phyloP scores from a whole-genome alignment of 2,797 vertebrate genomes.

The Lithobates pipiens region DNA sequence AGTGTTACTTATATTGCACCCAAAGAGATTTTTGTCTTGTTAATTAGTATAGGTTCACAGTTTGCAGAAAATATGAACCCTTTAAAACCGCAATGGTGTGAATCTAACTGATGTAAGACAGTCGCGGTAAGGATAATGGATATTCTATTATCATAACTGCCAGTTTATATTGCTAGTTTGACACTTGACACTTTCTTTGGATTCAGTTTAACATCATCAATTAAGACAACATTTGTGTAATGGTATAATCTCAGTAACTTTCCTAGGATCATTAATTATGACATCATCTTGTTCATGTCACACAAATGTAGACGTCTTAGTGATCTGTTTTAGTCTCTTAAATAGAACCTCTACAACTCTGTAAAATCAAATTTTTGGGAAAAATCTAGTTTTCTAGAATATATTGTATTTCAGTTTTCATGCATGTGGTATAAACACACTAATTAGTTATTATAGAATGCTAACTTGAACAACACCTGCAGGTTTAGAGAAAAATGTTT shows the following conservation, averaged over 20 bases:
- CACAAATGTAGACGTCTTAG: not conserved
- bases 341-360: not conserved
- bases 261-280: slow-evolving; percentile 53
- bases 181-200: slow-evolving; percentile 60
- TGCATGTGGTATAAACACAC: not conserved
- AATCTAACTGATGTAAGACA: slow-evolving; percentile 57
- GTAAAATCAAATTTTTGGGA: not conserved
- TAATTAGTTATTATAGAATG: too few species aligned
- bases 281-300: slow-evolving; percentile 51
- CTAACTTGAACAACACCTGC: not conserved
- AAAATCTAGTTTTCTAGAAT: not conserved
- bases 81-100: slow-evolving; percentile 56
- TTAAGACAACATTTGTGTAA: slow-evolving; percentile 62
- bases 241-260: slow-evolving; percentile 54
- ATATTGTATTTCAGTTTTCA: not conserved
- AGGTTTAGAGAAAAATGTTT: not conserved
- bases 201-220: slow-evolving; percentile 61
- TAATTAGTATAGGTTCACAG: slow-evolving; percentile 61
- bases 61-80: slow-evolving; percentile 61
- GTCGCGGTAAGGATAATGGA: slow-evolving; percentile 54
- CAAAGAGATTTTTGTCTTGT: slow-evolving; percentile 60
- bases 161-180: slow-evolving; percentile 55
- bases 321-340: not conserved
- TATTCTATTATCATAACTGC: slow-evolving; percentile 63
- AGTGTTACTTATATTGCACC: slow-evolving; percentile 53